These are phyloP conservation scores for Ardeotis arabs DNA, from an alignment of 2,113 vertebrate genomes.

Conservation along the genomic window DNA sequence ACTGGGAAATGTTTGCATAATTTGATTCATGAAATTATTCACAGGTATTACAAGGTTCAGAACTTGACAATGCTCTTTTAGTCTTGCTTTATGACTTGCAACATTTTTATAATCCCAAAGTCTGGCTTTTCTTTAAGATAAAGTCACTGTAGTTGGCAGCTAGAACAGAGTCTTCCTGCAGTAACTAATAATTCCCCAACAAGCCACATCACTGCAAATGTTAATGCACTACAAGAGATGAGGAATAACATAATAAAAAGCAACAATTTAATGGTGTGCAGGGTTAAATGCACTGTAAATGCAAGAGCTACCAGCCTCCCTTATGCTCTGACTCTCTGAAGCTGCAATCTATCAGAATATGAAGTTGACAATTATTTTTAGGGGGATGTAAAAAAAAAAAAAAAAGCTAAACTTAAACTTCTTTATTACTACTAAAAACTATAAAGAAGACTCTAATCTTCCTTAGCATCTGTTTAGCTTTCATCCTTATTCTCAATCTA, in stretches of 20 bases:
- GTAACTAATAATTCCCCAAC: background rate
- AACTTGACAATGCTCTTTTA: background rate
- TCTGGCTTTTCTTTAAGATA: background rate
- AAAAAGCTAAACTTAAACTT: background rate
- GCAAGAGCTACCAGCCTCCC: background rate
- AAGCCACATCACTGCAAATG: background rate
- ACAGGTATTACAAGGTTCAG: accelerated
- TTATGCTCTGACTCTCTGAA: background rate
- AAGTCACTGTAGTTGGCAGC: background rate
- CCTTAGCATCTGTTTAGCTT: background rate
- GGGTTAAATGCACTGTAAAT: background rate
- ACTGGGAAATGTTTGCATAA: accelerated
- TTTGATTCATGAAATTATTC: background rate
- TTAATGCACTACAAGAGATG: background rate
- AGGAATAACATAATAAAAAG: background rate
- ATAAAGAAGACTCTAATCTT: background rate
- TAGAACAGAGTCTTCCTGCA: background rate
- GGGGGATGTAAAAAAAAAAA: background rate
- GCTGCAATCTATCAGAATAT: background rate
- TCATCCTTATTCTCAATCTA: background rate
- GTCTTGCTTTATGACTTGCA: background rate
- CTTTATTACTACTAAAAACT: background rate
- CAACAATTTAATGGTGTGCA: background rate
- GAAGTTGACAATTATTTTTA: background rate
- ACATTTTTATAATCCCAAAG: background rate